Evolutionary conservation across 2,888 invertebrate genomes (phyloP), one percentile per base, ranked within the genome.

Genomic region (Hirtodrosophila cameraria): DNA sequence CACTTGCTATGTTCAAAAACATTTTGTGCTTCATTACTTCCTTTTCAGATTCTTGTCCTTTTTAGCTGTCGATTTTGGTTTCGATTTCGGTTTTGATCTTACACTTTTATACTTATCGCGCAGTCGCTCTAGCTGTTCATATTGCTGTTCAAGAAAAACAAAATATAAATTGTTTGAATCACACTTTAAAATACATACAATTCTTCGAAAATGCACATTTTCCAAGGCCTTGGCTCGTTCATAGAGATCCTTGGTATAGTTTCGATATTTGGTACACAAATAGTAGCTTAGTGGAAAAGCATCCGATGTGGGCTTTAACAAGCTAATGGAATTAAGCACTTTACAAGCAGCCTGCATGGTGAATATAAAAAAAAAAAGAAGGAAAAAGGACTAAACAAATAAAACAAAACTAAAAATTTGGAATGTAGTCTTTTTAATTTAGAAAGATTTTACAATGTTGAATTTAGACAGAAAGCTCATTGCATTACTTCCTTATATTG

Each of bases 141-240:
- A 25, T 73, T 84, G 82, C 86, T 84, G 18, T 8, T 7, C 16
- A 27, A 1, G 6, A 15, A 0, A 11, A 0, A 2, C 2, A 2
- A 5, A 12, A 7, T 15, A 20, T 7, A 2, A 7, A 11, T 28
- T 20, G 0, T 2, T n/a, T n/a, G n/a, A 7, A 25, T 12, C 5
- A 3, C 6, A 7, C n/a, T 9, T 31, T 23, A 1, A 9, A 28
- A 35, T 11, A 12, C 49, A 0, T 41, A 87, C 88, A 59, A 76
- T 60, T 57, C 75, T 73, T 8, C 65, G 11, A 36, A 70, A 78
- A 45, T 71, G 69, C 1, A 71, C 62, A 41, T 85, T 80, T 43
- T 85, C 84, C 16, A 68, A 60, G 0, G 76, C 64, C 15, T 61
- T 53, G 6, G 64, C 75, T 28, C 73, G 68, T 5, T 85, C 66